Conservation (phyloP, 92 coral and sea anemone species). For the Palythoa heliodiscus region DNA sequence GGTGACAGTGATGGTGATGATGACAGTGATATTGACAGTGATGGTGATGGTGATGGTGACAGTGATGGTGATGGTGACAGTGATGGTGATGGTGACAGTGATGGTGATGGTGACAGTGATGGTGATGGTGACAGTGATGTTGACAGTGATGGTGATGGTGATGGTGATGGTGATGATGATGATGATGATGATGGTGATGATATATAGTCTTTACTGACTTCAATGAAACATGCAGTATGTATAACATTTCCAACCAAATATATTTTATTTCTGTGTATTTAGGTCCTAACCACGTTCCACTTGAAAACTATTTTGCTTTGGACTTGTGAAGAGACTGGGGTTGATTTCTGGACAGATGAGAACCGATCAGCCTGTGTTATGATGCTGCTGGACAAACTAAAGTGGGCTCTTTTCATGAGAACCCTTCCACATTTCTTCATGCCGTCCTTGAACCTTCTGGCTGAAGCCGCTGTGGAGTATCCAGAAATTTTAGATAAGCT, state of each 20-base stretch:
- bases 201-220: background rate
- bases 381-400: conserved; percentile 63
- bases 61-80: too few relatives aligned
- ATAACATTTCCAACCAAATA: background rate
- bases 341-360: conserved; percentile 60
- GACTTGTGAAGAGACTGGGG: conserved; percentile 60
- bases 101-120: too few relatives aligned
- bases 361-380: conserved; percentile 73
- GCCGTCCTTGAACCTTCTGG: conserved; percentile 65
- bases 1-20: too few relatives aligned
- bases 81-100: too few relatives aligned
- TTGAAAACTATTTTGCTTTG: conserved; percentile 72
- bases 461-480: conserved; percentile 48
- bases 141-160: background rate
- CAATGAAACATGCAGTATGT: background rate
- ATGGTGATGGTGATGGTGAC: too few relatives aligned
- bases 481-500: conserved; percentile 50
- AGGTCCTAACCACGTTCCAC: conserved; percentile 62
- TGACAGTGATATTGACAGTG: too few relatives aligned
- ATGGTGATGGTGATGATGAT: too few relatives aligned
- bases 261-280: background rate
- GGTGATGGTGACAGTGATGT: too few relatives aligned
- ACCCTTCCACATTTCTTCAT: conserved; percentile 68
- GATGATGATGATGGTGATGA: background rate
- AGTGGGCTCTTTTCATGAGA: conserved; percentile 50